A percentile compares a stretch with the other conserved stretches of the same genome.
phyloP scores from a whole-genome alignment of 2,888 invertebrate species.

The Agrochola macilenta region DNA sequence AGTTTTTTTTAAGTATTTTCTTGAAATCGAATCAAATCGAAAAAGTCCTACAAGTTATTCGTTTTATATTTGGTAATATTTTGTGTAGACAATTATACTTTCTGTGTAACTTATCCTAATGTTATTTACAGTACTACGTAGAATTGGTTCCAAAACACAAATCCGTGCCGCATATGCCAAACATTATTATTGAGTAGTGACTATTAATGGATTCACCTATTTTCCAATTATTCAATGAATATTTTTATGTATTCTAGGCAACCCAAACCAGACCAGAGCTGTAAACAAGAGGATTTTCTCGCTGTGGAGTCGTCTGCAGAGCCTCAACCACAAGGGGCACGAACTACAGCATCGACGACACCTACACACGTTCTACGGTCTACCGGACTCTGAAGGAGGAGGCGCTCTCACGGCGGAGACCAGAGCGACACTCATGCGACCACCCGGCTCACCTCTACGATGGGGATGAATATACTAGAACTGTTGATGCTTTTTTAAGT shows the following conservation, averaged over 20 bases:
- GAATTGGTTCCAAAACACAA: neutral
- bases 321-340: conserved; percentile 85
- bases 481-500: conserved; percentile 52
- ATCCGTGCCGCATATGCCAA: neutral
- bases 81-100: neutral
- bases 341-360: conserved; percentile 85
- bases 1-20: neutral
- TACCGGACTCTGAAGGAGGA: conserved; percentile 79
- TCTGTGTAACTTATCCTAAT: neutral
- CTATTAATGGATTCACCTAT: too few species aligned
- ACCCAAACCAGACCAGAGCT: conserved; percentile 72
- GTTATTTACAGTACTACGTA: neutral
- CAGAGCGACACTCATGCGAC: conserved; percentile 83
- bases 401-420: conserved; percentile 84
- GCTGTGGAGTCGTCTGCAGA: conserved; percentile 86
- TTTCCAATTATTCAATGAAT: neutral
- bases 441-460: conserved; percentile 87
- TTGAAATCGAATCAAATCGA: neutral
- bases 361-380: conserved; percentile 83
- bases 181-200: neutral
- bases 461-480: conserved; percentile 81
- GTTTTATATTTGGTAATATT: neutral
- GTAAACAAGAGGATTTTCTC: conserved; percentile 86
- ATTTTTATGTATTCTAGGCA: conserved; percentile 70
- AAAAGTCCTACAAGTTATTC: neutral